Base-by-base conservation (phyloP, 2,797 vertebrate genomes). In the Enteromius trimaculatus region DNA sequence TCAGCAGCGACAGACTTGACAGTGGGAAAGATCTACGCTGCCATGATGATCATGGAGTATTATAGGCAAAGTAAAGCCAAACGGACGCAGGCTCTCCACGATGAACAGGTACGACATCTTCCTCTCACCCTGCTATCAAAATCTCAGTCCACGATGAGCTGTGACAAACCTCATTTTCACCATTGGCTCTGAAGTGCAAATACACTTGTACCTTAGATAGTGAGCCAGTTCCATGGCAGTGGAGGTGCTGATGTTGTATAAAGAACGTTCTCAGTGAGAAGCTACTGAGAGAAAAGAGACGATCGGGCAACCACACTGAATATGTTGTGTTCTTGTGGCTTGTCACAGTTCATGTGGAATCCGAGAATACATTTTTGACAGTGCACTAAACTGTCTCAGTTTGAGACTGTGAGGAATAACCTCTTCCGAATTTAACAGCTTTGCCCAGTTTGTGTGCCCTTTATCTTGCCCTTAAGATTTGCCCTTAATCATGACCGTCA, bases 11-110 rank as follows among this genome's bases (percentile, higher is more conserved):
- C 97, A 19, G 97, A 99, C 93, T 93, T 99, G 90, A 99, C 97
- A 0, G 97, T 98, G 88, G 97, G 97, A 21, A 98, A 99, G 94
- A 98, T 99, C 93, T 99, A 99, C 4, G 97, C 97, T 0, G 97
- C 97, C 79, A 99, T 99, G 97, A 98, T 99, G 97, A 99, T 99
- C 91, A 98, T 98, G 97, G 97, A 99, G 84, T 99, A 98, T 88
- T 99, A 99, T 91, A 93, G 97, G 55, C 97, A 98, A 91, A 99
- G 97, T 95, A 99, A 98, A 89, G 96, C 96, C 92, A 98, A 98
- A 90, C 95, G 97, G 87, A 95, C 97, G 0, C 97, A 98, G 92
- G 96, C 96, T 78, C 94, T 97, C 68, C 93, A 95, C 0, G 97
- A 98, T 79, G 97, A 98, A 84, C 97, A 99, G 97, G 96, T 97